Evolutionary conservation across 2,797 vertebrate genomes (phyloP), one percentile per base, ranked within the genome.

Genomic region (Alectoris magna): DNA sequence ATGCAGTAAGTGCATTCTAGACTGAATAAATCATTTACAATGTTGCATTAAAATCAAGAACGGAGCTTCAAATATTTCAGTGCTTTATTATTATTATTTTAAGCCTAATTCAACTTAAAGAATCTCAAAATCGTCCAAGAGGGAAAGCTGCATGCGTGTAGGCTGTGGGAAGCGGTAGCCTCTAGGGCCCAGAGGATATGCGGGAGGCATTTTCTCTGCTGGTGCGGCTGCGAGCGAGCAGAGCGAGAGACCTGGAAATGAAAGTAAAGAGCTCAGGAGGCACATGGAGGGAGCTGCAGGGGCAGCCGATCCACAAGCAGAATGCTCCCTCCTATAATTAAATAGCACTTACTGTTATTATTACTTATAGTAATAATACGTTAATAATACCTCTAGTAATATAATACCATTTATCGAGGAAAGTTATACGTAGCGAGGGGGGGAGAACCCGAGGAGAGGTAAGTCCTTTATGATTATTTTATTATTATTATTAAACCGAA

Each of bases 331-430:
- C 96, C 97, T 97, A 76, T 97, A 97, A 98, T 98, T 98, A 98
- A 98, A 97, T 98, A 98, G 93, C 97, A 98, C 74, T 98, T 98
- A 98, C 94, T 98, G 83, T 96, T 97, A 98, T 98, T 98, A 98
- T 97, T 98, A 98, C 97, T 97, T 97, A 88, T 96, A 96, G 97
- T 97, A 98, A 98, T 98, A 97, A 98, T 98, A 97, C 81, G 71
- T 93, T 98, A 98, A 98, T 98, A 97, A 98, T 98, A 98, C 95
- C 94, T 97, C 91, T 98, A 98, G 96, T 98, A 97, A 98, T 98
- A 97, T 91, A 94, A 98, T 98, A 98, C 90, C 86, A 98, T 96
- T 98, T 98, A 98, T 97, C 97, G 94, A 86, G 96, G 95, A 97
- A 96, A 97, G 97, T 97, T 97, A 96, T 96, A 74, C 97, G 38